Base-by-base conservation (phyloP, 2,888 invertebrate species). In the Aspidiotus rigidus region DNA sequence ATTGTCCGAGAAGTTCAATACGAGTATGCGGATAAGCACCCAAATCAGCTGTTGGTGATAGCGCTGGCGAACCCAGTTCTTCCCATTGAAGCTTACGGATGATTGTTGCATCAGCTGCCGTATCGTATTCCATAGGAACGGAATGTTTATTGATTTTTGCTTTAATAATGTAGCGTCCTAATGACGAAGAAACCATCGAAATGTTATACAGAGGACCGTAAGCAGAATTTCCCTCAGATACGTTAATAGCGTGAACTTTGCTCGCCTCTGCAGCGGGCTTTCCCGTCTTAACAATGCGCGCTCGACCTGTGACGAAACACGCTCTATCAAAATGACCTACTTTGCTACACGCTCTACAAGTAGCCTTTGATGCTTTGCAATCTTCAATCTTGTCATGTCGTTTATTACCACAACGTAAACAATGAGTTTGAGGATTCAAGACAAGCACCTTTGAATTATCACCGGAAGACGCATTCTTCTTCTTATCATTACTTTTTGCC, bases 101-200 rank as follows among this genome's bases (percentile, higher is more conserved):
- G 7, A 66, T 2, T 9, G 66, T 17, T 1, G 41, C 57, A 59
- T 42, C 49, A 9, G 66, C 66, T 7, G 66, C 66, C 15, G 59
- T 66, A 28, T 66, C 59, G 28, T 66, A 66, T 16, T 66, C 66
- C 57, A 66, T 59, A 17, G 42, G 3, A 10, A 66, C 2, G 3
- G 9, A 1, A 9, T 16, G 28, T 5, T 53, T 3, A 11, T 64
- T 64, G 16, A 64, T 53, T 9, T 3, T 53, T 10, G 53, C 49
- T 11, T 42, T 42, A 10, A 63, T 53, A n/a, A 53, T 6, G 28
- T 64, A 64, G 16, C 56, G 13, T 40, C 64, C 64, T 6, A n/a
- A 2, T 9, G 56, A 5, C 5, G 2, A 8, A n/a, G n/a, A n/a
- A n/a, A n/a, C n/a, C n/a, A n/a, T n/a, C n/a, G n/a, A 15, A 41